These are phyloP conservation scores for Lucifuga dentata DNA, from an alignment of 2,113 vertebrate genomes.

Conservation along the genomic window DNA sequence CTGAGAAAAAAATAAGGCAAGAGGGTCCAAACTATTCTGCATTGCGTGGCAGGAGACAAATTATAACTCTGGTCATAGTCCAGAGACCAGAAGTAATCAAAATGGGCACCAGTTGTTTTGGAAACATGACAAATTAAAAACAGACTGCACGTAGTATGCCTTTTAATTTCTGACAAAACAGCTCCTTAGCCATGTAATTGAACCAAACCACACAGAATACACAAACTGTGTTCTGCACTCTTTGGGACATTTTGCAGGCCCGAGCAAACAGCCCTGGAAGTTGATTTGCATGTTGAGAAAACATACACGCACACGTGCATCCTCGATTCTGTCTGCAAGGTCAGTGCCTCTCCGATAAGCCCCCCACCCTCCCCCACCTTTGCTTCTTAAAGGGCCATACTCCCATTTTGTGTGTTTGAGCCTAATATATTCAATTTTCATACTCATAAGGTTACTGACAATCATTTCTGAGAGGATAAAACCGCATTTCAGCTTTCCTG, in stretches of 20 bases:
- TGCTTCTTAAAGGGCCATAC: no score
- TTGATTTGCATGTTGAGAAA: no score
- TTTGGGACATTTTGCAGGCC: no score
- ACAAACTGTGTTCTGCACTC: no score
- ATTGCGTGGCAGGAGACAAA: constrained; percentile 1
- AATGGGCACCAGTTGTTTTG: constrained; percentile 17
- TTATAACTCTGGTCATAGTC: background rate
- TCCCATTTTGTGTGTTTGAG: no score
- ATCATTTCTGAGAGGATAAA: no score
- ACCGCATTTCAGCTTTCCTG: no score
- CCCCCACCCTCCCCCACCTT: background rate
- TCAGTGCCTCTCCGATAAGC: background rate
- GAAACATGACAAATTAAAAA: background rate
- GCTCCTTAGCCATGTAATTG: no score
- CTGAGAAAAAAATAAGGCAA: background rate
- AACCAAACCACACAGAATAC: no score
- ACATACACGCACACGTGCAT: background rate
- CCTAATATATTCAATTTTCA: no score
- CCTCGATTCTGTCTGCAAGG: background rate
- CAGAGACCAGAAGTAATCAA: constrained; percentile 21
- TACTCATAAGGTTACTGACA: no score
- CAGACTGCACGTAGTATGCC: background rate
- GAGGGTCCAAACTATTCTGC: background rate
- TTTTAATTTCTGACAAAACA: background rate
- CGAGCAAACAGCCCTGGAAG: no score